Conservation (phyloP, 2,888 invertebrate genomes). For the Ramazzottius varieornatus region DNA sequence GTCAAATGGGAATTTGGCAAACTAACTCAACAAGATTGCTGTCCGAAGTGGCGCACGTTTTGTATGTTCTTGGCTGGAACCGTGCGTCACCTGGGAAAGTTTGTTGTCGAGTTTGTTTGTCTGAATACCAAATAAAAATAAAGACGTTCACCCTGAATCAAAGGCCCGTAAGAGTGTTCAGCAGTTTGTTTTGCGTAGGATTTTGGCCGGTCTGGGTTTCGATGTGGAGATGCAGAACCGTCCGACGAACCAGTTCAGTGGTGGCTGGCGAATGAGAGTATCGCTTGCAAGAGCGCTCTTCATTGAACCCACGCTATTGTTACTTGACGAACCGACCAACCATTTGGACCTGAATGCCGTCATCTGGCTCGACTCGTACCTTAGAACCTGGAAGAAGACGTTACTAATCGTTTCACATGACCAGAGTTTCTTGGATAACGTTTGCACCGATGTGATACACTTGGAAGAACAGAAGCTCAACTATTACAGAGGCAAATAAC, state of each 20-base stretch:
- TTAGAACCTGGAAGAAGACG: conserved; percentile 96
- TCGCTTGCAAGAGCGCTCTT: conserved; percentile 31
- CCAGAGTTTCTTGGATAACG: conserved; percentile 95
- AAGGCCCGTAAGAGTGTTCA: no score
- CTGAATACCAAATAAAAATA: no score
- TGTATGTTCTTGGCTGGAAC: no score
- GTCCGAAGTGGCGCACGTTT: no score
- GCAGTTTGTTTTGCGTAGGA: no score
- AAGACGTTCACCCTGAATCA: no score
- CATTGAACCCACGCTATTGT: conserved; percentile 30
- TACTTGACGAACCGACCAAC: conserved; percentile 34
- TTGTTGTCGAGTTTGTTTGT: background rate
- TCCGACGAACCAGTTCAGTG: conserved; percentile 39
- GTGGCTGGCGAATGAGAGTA: conserved; percentile 48
- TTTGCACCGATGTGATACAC: conserved; percentile 95
- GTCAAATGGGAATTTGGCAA: no score
- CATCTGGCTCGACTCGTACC: conserved; percentile 92
- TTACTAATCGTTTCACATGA: conserved; percentile 94
- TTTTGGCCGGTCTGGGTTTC: conserved; percentile 83
- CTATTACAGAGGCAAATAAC: conserved; percentile 92
- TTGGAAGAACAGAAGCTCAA: conserved; percentile 71
- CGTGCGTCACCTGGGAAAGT: no score
- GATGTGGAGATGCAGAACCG: conserved; percentile 49
- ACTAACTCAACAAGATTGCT: no score
- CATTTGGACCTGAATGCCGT: conserved; percentile 77